Evolutionary conservation across 2,888 invertebrate genomes (phyloP).

Genomic region (Temnothorax unifasciatus): DNA sequence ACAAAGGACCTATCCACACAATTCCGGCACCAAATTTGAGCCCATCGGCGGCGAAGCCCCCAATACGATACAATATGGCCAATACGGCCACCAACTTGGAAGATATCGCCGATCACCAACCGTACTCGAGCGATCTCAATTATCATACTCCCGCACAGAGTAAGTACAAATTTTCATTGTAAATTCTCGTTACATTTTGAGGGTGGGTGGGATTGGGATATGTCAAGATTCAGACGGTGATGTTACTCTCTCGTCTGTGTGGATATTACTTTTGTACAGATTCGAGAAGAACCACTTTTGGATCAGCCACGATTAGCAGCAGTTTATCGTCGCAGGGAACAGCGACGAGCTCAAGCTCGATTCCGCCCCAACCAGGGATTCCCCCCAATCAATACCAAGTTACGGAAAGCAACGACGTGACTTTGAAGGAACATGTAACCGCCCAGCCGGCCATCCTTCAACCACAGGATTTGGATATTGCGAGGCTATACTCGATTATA

Average conservation of each 20-base stretch:
- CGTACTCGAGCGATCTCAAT: slow-evolving; percentile 65
- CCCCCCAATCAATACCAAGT: slow-evolving; percentile 80
- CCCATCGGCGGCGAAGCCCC: slow-evolving; percentile 88
- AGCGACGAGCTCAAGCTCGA: slow-evolving; percentile 72
- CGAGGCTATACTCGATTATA: slow-evolving; percentile 72
- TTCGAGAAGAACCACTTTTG: slow-evolving; percentile 51
- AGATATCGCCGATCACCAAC: slow-evolving; percentile 60
- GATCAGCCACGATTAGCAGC: slow-evolving; percentile 53
- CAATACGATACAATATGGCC: slow-evolving; percentile 48
- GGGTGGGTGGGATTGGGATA: not conserved
- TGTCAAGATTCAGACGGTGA: not conserved
- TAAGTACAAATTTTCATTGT: slow-evolving; percentile 46
- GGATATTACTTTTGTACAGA: slow-evolving; percentile 36
- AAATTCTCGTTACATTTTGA: not conserved
- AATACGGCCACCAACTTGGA: slow-evolving; percentile 81
- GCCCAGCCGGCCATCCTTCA: slow-evolving; percentile 72
- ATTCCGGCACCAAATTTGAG: slow-evolving; percentile 95
- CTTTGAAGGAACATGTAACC: slow-evolving; percentile 74
- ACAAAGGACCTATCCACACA: slow-evolving; percentile 93
- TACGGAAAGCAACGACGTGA: slow-evolving; percentile 79
- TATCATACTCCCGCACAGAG: slow-evolving; percentile 72
- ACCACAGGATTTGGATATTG: slow-evolving; percentile 78
- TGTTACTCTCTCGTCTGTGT: not conserved
- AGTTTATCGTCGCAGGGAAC: slow-evolving; percentile 72
- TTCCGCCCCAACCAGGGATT: slow-evolving; percentile 56